Base-by-base conservation (phyloP, 2,113 vertebrate genomes). In the Gnathonemus longibarbis region DNA sequence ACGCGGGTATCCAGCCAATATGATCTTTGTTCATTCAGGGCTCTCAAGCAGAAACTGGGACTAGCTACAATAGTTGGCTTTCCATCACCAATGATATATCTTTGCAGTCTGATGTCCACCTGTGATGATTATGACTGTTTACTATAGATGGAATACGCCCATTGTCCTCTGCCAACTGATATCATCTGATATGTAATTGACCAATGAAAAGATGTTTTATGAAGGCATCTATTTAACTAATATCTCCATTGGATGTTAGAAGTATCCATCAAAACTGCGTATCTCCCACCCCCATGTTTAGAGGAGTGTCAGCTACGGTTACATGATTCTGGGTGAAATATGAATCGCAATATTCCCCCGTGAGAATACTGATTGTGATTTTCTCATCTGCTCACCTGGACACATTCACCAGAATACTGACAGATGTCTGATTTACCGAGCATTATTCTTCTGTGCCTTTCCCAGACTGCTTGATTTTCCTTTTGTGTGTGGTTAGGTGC, bases 1-100 rank as follows among this genome's bases (percentile, higher is more conserved):
- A 42, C 3, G 39, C 39, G 39, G 39, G 88, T 92, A 90, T 86
- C 90, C 58, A 90, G 91, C 91, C 93, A 94, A 92, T 74, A 35
- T 74, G 10, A 74, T 74, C 50, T 46, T 52, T 56, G 49, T 31
- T 86, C 45, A 86, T 50, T 52, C 42, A 46, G 80, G 42, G 39
- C 3, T 80, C 39, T 80, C 45, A 3, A 3, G 84, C 84, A 45
- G 48, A 53, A n/a, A 27, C 46, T 86, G 11, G 24, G 48, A 50
- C 46, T 85, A 46, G 84, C 45, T 42, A 84, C 48, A 50, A 31
- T 50, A 52, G 3, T 31, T 46, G 10, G 48, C 49, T 53, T 87
- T 85, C 11, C 46, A 42, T 84, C 8, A 45, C 19, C 21, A 58
- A 58, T 58, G 56, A 24, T 58, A 58, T 58, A 9, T 58, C 21